These are phyloP conservation scores for Drosophila seguyi DNA, from an alignment of 1,140 invertebrate genomes.

Conservation along the genomic window DNA sequence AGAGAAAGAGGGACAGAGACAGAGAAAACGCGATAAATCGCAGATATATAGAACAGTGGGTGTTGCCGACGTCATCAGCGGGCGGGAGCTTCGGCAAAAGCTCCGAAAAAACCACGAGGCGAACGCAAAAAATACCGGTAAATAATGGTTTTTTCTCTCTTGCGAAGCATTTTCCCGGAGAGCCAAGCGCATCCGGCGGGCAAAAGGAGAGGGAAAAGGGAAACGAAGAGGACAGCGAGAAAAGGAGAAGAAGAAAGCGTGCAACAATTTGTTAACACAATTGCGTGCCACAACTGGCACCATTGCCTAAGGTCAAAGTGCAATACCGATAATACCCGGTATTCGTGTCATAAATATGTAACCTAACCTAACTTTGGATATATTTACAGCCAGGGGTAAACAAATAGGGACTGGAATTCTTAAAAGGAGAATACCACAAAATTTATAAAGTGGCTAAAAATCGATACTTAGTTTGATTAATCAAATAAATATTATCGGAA, in stretches of 20 bases:
- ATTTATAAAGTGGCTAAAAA: background rate
- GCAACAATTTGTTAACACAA: slow-evolving; percentile 43
- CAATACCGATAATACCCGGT: slow-evolving; percentile 27
- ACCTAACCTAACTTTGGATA: background rate
- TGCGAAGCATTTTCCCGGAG: background rate
- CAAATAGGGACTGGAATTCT: background rate
- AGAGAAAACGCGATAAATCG: background rate
- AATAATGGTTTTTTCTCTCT: slow-evolving; percentile 18
- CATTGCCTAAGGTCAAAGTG: slow-evolving; percentile 61
- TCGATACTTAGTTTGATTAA: background rate
- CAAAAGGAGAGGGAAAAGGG: background rate
- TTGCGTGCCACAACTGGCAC: slow-evolving; percentile 45
- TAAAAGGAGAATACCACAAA: background rate
- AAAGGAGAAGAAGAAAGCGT: slow-evolving; percentile 13
- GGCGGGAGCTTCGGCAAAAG: slow-evolving; percentile 30
- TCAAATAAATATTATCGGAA: background rate
- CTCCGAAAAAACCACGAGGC: slow-evolving; percentile 22
- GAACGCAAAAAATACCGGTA: slow-evolving; percentile 26
- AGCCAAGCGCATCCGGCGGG: slow-evolving; percentile 4
- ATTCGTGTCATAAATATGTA: slow-evolving; percentile 46
- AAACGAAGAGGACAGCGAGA: background rate
- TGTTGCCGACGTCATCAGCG: slow-evolving; percentile 38
- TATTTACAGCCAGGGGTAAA: background rate
- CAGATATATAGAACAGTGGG: slow-evolving; percentile 5
- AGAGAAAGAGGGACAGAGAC: background rate